phyloP scores from a whole-genome alignment of 2,113 vertebrate species.

The Helogale parvula region DNA sequence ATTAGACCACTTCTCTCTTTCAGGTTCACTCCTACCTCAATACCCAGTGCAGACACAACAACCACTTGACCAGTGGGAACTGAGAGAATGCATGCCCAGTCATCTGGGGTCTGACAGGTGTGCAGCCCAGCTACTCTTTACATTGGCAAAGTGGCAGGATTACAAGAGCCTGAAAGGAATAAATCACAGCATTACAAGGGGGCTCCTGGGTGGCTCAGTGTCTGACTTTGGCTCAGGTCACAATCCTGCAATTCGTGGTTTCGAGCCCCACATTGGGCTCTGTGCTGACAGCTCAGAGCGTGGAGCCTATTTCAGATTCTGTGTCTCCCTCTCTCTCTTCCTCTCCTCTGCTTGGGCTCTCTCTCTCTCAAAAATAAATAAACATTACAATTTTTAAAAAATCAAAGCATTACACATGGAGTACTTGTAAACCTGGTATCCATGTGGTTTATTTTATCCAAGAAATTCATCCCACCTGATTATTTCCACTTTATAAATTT shows the following conservation, averaged over 20 bases:
- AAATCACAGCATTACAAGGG: neutral
- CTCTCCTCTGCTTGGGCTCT: too few relatives aligned
- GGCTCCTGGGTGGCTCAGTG: too few relatives aligned
- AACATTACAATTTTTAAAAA: too few relatives aligned
- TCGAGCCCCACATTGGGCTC: too few relatives aligned
- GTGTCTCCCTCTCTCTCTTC: too few relatives aligned
- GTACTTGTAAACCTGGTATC: neutral
- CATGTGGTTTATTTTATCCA: neutral
- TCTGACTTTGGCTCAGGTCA: too few relatives aligned
- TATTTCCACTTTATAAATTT: constrained; percentile 11
- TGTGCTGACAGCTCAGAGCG: too few relatives aligned
- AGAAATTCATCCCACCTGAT: neutral
- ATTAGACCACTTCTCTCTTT: neutral
- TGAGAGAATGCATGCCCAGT: neutral
- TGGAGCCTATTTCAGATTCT: too few relatives aligned
- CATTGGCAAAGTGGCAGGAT: too few relatives aligned
- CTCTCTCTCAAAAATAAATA: too few relatives aligned
- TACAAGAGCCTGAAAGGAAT: neutral
- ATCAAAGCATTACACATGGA: neutral
- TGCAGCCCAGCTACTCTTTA: neutral
- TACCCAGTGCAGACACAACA: neutral
- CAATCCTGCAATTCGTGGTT: too few relatives aligned
- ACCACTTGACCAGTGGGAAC: neutral
- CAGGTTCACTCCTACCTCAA: neutral
- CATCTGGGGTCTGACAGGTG: neutral